A percentile compares a stretch with the other conserved stretches of the same genome.
Evolutionary conservation across 2,888 invertebrate genomes (phyloP).

Genomic region (Cyclophora albipunctata): DNA sequence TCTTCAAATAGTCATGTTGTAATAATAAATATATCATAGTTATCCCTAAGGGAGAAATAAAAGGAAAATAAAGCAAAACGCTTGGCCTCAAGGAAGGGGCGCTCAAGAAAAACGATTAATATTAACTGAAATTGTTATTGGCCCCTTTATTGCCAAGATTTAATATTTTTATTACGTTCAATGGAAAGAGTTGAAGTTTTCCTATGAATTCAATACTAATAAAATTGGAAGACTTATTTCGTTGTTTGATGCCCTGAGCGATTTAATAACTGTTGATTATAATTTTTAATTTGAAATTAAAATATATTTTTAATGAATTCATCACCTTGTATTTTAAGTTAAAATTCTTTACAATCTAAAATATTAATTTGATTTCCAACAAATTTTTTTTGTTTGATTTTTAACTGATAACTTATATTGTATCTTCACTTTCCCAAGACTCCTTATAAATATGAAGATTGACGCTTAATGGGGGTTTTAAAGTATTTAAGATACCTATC

Average conservation of each 20-base stretch:
- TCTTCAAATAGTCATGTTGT: slow-evolving; percentile 57
- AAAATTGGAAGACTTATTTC: slow-evolving; percentile 17
- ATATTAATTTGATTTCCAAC: too few relatives aligned
- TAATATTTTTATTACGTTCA: slow-evolving; percentile 65
- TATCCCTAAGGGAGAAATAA: slow-evolving; percentile 62
- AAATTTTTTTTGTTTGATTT: too few relatives aligned
- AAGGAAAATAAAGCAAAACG: slow-evolving; percentile 72
- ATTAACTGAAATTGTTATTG: slow-evolving; percentile 73
- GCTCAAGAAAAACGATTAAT: slow-evolving; percentile 73
- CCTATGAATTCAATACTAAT: slow-evolving; percentile 43
- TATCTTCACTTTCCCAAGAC: too few relatives aligned
- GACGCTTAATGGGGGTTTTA: too few relatives aligned
- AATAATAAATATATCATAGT: slow-evolving; percentile 74
- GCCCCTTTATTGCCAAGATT: slow-evolving; percentile 55
- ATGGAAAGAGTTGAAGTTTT: slow-evolving; percentile 58
- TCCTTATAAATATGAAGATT: too few relatives aligned
- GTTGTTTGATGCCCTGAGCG: slow-evolving; percentile 18
- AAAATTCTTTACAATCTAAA: too few relatives aligned
- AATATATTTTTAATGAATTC: too few relatives aligned
- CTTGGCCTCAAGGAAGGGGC: slow-evolving; percentile 58
- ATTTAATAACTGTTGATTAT: too few relatives aligned
- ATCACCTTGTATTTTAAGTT: too few relatives aligned
- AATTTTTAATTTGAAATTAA: too few relatives aligned
- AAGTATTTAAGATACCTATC: too few relatives aligned
- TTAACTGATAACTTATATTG: too few relatives aligned